Evolutionary conservation across 1,140 invertebrate genomes (phyloP).

Genomic region (Pseudoatta argentina): DNA sequence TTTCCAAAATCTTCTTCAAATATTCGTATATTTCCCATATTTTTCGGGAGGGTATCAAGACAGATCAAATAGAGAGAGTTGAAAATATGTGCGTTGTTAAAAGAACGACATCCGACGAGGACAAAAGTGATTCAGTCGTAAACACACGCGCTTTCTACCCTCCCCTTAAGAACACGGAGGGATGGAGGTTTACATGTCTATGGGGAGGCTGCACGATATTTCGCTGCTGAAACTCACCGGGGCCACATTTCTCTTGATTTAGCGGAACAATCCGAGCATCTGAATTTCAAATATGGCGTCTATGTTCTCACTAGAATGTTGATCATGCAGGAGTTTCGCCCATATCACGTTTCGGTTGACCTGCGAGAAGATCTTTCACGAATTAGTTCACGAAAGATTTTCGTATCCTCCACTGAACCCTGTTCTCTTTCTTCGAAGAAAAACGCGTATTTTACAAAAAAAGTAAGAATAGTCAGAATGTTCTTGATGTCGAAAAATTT

Average conservation of each 20-base stretch:
- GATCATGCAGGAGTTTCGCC: not conserved
- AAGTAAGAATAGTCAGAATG: not conserved
- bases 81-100: slow-evolving; percentile 65
- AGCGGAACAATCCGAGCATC: slow-evolving; percentile 81
- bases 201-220: slow-evolving; percentile 65
- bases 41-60: slow-evolving; percentile 7
- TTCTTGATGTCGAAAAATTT: not conserved
- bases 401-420: not conserved
- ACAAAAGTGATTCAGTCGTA: slow-evolving; percentile 79
- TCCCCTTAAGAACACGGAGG: not conserved
- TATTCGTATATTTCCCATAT: not conserved
- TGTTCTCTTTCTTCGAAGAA: not conserved
- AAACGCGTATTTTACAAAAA: slow-evolving; percentile 32
- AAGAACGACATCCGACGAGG: slow-evolving; percentile 64
- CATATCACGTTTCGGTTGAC: slow-evolving; percentile 53
- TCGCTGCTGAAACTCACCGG: slow-evolving; percentile 75
- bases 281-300: slow-evolving; percentile 81
- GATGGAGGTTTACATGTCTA: slow-evolving; percentile 42
- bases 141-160: slow-evolving; percentile 61
- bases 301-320: slow-evolving; percentile 1
- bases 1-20: slow-evolving; percentile 44
- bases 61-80: not conserved
- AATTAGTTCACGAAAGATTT: slow-evolving; percentile 67
- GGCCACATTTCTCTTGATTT: slow-evolving; percentile 83
- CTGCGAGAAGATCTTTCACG: slow-evolving; percentile 55